phyloP scores from a whole-genome alignment of 2,888 invertebrate genomes.

The Metalampra italica region DNA sequence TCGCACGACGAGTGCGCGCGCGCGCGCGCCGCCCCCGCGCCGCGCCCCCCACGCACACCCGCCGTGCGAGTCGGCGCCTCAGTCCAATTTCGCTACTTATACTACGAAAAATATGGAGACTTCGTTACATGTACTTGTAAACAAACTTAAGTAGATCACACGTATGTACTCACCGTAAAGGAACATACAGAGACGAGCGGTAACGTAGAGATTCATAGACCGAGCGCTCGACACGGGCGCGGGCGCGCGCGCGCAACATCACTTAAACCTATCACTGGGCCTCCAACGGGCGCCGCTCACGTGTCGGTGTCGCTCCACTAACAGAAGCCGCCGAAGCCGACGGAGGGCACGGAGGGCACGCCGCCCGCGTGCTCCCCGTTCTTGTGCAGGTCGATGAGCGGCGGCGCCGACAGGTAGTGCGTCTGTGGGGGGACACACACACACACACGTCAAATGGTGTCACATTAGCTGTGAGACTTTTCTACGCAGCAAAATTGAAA shows the following conservation, averaged over 20 bases:
- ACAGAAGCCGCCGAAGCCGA: slow-evolving; percentile 73
- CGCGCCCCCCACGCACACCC: slow-evolving; percentile 7
- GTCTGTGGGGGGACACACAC: slow-evolving; percentile 14
- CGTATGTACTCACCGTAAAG: slow-evolving; percentile 7
- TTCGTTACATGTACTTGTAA: slow-evolving; percentile 1
- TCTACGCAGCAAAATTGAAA: too few relatives aligned
- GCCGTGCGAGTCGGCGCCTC: slow-evolving; percentile 28
- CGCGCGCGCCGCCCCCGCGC: slow-evolving; percentile 8
- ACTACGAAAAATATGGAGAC: slow-evolving; percentile 19
- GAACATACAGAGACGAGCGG: slow-evolving; percentile 6
- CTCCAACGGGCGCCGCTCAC: too few relatives aligned
- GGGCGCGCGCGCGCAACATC: neutral
- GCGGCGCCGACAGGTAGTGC: slow-evolving; percentile 66
- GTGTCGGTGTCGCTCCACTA: slow-evolving; percentile 37
- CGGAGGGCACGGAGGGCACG: slow-evolving; percentile 67
- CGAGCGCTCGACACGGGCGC: neutral
- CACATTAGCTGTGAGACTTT: too few relatives aligned
- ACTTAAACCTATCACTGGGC: too few relatives aligned
- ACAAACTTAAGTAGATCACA: slow-evolving; percentile 7
- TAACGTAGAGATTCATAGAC: slow-evolving; percentile 4
- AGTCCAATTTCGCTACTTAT: slow-evolving; percentile 43
- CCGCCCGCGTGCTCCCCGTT: slow-evolving; percentile 48
- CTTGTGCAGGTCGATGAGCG: slow-evolving; percentile 70
- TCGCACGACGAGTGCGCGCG: slow-evolving; percentile 12
- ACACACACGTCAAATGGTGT: neutral